Conservation (phyloP, 2,797 vertebrate genomes). For the Microctenopoma stevenorrisi region DNA sequence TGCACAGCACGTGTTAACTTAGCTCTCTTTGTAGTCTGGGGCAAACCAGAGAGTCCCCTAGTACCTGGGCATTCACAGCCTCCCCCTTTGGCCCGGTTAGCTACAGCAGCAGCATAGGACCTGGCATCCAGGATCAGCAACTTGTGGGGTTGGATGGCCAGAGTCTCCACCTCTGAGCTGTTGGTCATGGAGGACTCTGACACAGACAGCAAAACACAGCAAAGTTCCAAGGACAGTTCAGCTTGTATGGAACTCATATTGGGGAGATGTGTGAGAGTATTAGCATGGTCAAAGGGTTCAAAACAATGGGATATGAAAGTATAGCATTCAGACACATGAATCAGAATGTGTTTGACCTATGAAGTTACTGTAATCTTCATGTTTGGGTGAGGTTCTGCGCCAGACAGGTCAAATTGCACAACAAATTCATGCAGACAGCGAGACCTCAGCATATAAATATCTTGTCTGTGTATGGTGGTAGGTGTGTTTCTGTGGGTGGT, state of each 20-base stretch:
- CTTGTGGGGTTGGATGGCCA: conserved; percentile 91
- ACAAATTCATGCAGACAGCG: conserved; percentile 23
- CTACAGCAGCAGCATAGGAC: conserved; percentile 96
- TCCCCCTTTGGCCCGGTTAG: conserved; percentile 97
- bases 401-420: conserved; percentile 46
- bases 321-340: background rate
- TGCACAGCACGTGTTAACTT: conserved; percentile 19
- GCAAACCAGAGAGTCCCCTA: conserved; percentile 42
- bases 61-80: conserved; percentile 98
- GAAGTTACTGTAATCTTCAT: background rate
- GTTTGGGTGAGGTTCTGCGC: conserved; percentile 20
- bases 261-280: background rate
- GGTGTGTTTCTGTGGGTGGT: conserved; percentile 1
- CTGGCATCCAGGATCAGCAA: conserved; percentile 94
- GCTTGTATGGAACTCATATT: background rate
- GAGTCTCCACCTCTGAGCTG: conserved; percentile 89
- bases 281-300: background rate
- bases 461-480: background rate
- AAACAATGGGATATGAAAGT: background rate
- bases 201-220: conserved; percentile 30
- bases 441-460: conserved; percentile 5
- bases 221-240: background rate
- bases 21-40: conserved; percentile 9
- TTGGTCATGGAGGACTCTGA: conserved; percentile 93
- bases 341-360: conserved; percentile 8